Percentiles rank a stretch among this genome's conserved stretches.
Evolutionary conservation across 2,888 invertebrate species (phyloP).

Genomic region (Tachystola acroxantha): DNA sequence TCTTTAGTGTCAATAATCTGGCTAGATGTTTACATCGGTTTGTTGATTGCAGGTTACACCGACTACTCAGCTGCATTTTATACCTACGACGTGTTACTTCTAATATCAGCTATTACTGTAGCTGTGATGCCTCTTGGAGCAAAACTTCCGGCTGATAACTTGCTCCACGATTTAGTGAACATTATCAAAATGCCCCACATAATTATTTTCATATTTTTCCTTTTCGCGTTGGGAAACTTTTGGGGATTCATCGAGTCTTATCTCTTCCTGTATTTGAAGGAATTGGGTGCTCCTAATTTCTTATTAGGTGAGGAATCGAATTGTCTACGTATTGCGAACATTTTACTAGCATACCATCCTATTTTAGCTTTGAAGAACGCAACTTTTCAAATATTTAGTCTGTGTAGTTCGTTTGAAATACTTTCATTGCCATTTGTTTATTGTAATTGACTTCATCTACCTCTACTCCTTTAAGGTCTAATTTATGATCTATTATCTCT

Average conservation of each 20-base stretch:
- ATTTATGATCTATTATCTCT: slow-evolving; percentile 13
- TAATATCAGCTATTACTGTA: slow-evolving; percentile 85
- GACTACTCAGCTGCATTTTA: slow-evolving; percentile 95
- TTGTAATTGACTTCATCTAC: too few species aligned
- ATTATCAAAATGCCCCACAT: slow-evolving; percentile 89
- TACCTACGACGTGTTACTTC: slow-evolving; percentile 85
- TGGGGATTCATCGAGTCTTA: slow-evolving; percentile 95
- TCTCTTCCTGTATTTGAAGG: slow-evolving; percentile 90
- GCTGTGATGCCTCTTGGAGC: slow-evolving; percentile 88
- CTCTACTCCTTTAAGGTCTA: too few species aligned
- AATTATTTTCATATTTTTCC: slow-evolving; percentile 87
- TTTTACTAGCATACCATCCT: too few species aligned
- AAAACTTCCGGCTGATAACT: slow-evolving; percentile 87
- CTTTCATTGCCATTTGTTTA: too few species aligned
- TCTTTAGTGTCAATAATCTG: slow-evolving; percentile 58
- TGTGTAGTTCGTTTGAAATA: too few species aligned
- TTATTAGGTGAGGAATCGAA: slow-evolving; percentile 83
- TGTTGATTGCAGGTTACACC: slow-evolving; percentile 81
- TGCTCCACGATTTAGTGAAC: slow-evolving; percentile 85
- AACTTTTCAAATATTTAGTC: too few species aligned
- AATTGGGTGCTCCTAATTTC: slow-evolving; percentile 90
- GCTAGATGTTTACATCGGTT: slow-evolving; percentile 49
- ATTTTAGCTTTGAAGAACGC: too few species aligned
- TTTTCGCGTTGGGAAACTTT: slow-evolving; percentile 90
- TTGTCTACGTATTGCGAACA: too few species aligned